phyloP scores from a whole-genome alignment of 2,113 vertebrate genomes.

The Syngnathoides biaculeatus region DNA sequence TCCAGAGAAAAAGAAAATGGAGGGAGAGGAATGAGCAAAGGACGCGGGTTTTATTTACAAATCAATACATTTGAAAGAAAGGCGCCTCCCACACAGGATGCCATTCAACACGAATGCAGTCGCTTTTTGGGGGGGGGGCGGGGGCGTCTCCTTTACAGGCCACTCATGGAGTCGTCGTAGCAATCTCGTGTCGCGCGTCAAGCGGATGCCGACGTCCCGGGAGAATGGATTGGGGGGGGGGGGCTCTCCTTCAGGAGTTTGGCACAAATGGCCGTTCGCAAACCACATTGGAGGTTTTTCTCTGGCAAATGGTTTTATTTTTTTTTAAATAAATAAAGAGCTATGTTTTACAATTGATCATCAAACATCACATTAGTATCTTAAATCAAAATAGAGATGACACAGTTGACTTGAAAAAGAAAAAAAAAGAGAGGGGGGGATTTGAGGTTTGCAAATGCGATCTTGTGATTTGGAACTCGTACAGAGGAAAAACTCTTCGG shows the following conservation, averaged over 20 bases:
- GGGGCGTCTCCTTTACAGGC: slow-evolving; percentile 39
- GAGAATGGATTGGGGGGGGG: slow-evolving; percentile 18
- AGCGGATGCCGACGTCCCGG: slow-evolving; percentile 39
- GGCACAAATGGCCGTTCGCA: neutral
- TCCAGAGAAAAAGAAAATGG: neutral
- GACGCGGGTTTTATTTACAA: neutral
- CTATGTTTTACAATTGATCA: no score
- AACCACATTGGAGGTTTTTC: neutral
- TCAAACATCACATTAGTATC: no score
- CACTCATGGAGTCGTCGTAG: slow-evolving; percentile 30
- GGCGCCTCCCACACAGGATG: neutral
- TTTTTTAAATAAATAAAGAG: no score
- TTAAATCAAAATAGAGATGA: no score
- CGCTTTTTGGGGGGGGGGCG: no score
- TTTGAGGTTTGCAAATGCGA: no score
- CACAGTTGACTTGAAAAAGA: no score
- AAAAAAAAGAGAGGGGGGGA: no score
- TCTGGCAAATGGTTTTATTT: neutral
- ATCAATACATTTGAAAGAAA: neutral
- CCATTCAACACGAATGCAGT: slow-evolving; percentile 6
- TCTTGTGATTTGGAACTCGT: no score
- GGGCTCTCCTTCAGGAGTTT: neutral
- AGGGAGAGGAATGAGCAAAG: neutral
- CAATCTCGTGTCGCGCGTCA: slow-evolving; percentile 39
- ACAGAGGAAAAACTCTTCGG: no score